Conservation (phyloP, 2,888 invertebrate species). For the Acrobasis repandana region DNA sequence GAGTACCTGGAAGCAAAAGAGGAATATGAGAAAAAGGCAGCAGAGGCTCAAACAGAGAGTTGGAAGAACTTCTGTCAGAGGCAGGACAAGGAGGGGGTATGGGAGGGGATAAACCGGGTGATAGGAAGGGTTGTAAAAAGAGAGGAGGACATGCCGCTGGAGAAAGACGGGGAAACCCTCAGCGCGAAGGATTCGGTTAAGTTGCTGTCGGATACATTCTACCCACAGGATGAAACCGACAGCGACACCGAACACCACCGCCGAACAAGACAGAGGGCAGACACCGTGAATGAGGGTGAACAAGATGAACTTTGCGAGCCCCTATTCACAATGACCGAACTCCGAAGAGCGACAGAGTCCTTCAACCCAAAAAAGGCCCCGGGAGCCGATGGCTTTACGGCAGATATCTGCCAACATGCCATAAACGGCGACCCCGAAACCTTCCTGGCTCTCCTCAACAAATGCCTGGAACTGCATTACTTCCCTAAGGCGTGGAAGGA, state of each 20-base stretch:
- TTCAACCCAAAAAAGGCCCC: conserved; percentile 12
- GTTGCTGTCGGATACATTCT: conserved; percentile 22
- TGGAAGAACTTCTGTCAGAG: conserved; percentile 19
- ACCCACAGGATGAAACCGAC: neutral
- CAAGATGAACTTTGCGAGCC: too few species aligned
- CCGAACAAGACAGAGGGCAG: neutral
- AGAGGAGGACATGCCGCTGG: conserved; percentile 23
- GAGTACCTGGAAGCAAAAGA: conserved; percentile 2
- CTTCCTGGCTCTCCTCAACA: neutral
- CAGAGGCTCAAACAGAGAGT: neutral
- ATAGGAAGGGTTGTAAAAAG: conserved; percentile 16
- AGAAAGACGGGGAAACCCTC: conserved; percentile 12
- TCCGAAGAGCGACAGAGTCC: neutral
- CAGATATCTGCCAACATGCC: neutral
- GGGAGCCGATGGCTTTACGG: neutral
- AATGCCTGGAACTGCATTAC: neutral
- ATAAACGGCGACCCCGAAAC: neutral
- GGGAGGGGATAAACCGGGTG: conserved; percentile 23
- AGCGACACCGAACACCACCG: neutral
- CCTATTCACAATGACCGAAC: neutral
- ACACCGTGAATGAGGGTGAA: too few species aligned
- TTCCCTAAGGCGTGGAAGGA: neutral
- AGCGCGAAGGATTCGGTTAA: conserved; percentile 19
- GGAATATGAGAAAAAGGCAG: neutral
- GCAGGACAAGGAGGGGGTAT: conserved; percentile 12